Percentiles rank a stretch among this genome's conserved stretches.
Evolutionary conservation across 2,888 invertebrate species (phyloP).

Genomic region (Stegana nigrithorax): DNA sequence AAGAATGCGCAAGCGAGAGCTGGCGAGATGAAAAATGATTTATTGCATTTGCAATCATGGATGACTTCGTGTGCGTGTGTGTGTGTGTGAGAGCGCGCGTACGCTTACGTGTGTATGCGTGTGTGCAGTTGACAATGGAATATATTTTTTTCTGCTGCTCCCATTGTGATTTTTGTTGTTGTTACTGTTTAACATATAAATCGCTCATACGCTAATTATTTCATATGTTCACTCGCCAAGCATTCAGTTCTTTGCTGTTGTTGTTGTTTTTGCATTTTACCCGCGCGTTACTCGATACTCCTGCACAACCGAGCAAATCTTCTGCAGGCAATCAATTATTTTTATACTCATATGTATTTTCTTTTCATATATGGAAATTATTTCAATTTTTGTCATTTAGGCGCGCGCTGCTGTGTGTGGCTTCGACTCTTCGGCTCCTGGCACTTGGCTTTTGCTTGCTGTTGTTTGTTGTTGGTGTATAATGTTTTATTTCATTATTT

Average conservation of each 20-base stretch:
- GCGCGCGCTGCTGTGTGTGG: neutral
- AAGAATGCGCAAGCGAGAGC: too few species aligned
- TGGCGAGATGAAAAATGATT: slow-evolving; percentile 60
- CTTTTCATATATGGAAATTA: slow-evolving; percentile 40
- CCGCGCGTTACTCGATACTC: neutral
- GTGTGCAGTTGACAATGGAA: slow-evolving; percentile 31
- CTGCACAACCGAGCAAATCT: too few species aligned
- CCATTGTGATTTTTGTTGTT: slow-evolving; percentile 16
- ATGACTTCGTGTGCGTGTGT: slow-evolving; percentile 19
- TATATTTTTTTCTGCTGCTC: slow-evolving; percentile 18
- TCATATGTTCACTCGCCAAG: slow-evolving; percentile 41
- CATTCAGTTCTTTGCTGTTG: slow-evolving; percentile 25
- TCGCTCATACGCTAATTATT: slow-evolving; percentile 56
- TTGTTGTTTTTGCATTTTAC: slow-evolving; percentile 1
- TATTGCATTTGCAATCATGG: slow-evolving; percentile 42
- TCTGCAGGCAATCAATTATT: slow-evolving; percentile 42
- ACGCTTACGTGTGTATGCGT: slow-evolving; percentile 20
- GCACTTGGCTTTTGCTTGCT: neutral
- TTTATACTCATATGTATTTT: too few species aligned
- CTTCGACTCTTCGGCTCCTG: neutral
- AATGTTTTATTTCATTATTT: slow-evolving; percentile 31
- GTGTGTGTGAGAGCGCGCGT: slow-evolving; percentile 19
- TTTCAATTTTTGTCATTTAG: slow-evolving; percentile 28
- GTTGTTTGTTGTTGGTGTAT: slow-evolving; percentile 6
- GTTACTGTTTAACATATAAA: slow-evolving; percentile 42